These are phyloP conservation scores for Clepsis dumicolana DNA, from an alignment of 2,888 invertebrate genomes.

Conservation along the genomic window DNA sequence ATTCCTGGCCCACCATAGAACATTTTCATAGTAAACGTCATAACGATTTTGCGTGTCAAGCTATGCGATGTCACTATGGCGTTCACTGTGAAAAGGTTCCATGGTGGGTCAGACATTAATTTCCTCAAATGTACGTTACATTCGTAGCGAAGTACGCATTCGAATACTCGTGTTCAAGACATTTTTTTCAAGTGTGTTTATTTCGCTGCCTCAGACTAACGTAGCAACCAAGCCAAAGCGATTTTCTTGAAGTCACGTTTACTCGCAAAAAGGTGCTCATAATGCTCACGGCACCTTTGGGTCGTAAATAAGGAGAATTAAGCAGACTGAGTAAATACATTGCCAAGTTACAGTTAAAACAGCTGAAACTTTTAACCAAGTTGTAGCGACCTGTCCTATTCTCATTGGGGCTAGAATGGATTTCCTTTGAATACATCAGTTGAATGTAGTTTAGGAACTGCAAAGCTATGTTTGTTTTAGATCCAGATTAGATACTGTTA, in stretches of 20 bases:
- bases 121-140: no score
- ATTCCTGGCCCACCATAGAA: no score
- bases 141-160: no score
- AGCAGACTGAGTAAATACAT: constrained; percentile 12
- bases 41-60: no score
- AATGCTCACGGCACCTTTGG: background rate
- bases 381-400: background rate
- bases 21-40: no score
- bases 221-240: background rate
- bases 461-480: constrained; percentile 14
- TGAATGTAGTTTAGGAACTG: background rate
- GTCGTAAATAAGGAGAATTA: constrained; percentile 13
- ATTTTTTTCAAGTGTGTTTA: background rate
- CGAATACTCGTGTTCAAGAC: no score
- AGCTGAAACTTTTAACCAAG: background rate
- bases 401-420: background rate
- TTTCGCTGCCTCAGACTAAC: background rate
- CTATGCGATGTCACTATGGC: no score
- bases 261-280: constrained; percentile 7
- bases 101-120: no score
- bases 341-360: constrained; percentile 11
- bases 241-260: constrained; percentile 4
- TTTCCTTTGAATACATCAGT: background rate
- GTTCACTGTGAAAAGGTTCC: no score
- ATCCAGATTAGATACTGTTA: constrained; percentile 16